These are phyloP conservation scores for Zele albiditarsus DNA, from an alignment of 2,888 invertebrate genomes.

Conservation along the genomic window DNA sequence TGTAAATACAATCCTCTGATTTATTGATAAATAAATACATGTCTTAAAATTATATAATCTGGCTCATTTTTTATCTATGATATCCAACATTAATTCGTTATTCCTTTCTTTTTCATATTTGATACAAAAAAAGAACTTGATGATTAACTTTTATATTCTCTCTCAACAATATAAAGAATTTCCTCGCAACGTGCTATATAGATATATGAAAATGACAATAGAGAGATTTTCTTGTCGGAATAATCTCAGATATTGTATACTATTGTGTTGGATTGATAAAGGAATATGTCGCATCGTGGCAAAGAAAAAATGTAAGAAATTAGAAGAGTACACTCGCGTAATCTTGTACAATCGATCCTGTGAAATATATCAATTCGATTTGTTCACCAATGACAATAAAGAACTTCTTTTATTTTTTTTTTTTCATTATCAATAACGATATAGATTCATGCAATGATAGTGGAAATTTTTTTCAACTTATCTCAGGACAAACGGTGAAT, in stretches of 20 bases:
- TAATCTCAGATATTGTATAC: conserved; percentile 66
- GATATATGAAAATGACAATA: conserved; percentile 61
- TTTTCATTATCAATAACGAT: neutral
- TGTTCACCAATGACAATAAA: neutral
- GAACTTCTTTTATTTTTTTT: conserved; percentile 9
- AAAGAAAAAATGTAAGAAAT: neutral
- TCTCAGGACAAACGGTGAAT: conserved; percentile 41
- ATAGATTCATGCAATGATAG: neutral
- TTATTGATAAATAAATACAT: conserved; percentile 60
- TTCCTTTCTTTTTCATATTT: neutral
- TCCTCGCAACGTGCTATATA: conserved; percentile 51
- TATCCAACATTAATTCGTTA: conserved; percentile 12
- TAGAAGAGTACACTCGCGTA: neutral
- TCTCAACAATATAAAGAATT: conserved; percentile 44
- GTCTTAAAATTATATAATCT: conserved; percentile 35
- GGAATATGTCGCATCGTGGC: conserved; percentile 51
- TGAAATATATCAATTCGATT: neutral
- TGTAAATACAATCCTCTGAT: conserved; percentile 38
- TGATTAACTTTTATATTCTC: conserved; percentile 60
- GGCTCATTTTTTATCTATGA: neutral
- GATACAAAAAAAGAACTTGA: neutral
- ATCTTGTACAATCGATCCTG: neutral
- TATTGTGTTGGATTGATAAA: conserved; percentile 68
- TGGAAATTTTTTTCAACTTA: neutral
- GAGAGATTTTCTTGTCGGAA: conserved; percentile 64